Evolutionary conservation across 1,140 invertebrate genomes (phyloP), one percentile per base, ranked within the genome.

Genomic region (Chrysopa pallens): DNA sequence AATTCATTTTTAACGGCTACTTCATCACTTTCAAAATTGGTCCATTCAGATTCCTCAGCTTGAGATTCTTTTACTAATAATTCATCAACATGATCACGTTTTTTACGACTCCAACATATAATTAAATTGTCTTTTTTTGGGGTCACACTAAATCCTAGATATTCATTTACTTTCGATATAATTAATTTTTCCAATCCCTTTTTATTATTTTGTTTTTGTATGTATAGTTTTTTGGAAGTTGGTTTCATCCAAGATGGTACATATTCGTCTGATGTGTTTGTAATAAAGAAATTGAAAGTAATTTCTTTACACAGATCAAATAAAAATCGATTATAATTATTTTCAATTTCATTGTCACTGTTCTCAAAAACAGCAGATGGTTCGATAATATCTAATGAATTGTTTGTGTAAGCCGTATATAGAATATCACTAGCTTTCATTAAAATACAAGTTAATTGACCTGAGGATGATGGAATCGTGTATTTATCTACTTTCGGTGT

Each of bases 31-130:
- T 78, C 73, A 52, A 78, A 83, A 51, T 78, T 75, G 0, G 76
- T 73, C 79, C 80, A 84, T 39, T 74, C 67, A 6, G 69, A 60
- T 56, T 84, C 80, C 51, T 82, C 78, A 27, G 72, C 72, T 44
- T 75, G 71, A 12, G 76, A 66, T 56, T 83, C 80, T 36, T 71
- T 58, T 2, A 80, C 71, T 29, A 84, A 56, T 36, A 83, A 59
- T 48, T 78, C 74, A 55, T 84, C 80, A 0, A 84, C 78, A 44
- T 73, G 66, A 50, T 84, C 79, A 29, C 77, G 61, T 50, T 77
- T 73, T 56, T 82, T 82, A 8, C 73, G 61, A 42, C 74, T 72
- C 68, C 75, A 78, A 50, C 72, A 67, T 53, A 77, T 73, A 17
- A 75, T 73, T 49, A 69, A 57, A 47, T 66, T 70, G 52, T 78